A percentile compares a stretch with the other conserved stretches of the same genome.
Conservation (phyloP, 2,113 vertebrate genomes). For the Coryphaenoides rupestris region DNA sequence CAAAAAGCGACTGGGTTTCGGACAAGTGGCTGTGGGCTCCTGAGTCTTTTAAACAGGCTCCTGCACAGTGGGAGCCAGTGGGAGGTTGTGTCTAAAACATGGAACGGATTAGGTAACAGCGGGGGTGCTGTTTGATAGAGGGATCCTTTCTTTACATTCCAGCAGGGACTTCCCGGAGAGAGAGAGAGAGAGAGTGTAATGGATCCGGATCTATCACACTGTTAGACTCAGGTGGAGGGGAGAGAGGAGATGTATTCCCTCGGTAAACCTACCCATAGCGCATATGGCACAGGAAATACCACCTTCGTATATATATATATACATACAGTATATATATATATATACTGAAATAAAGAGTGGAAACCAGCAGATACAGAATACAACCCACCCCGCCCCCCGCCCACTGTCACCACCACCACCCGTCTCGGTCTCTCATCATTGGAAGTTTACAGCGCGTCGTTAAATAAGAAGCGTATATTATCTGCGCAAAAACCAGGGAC, state of each 20-base stretch:
- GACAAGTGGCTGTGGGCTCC: no score
- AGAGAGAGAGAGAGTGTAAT: slow-evolving; percentile 12
- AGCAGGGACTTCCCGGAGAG: background rate
- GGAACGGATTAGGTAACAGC: slow-evolving; percentile 28
- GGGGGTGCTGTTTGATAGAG: slow-evolving; percentile 13
- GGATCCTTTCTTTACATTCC: slow-evolving; percentile 10
- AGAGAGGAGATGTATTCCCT: slow-evolving; percentile 5
- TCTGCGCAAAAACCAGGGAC: no score
- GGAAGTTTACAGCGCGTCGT: no score
- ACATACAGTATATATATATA: no score
- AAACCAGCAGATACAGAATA: no score
- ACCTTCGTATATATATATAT: background rate
- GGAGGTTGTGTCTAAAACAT: slow-evolving; percentile 18
- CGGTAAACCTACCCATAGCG: slow-evolving; percentile 8
- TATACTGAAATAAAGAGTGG: no score
- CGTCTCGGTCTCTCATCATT: no score
- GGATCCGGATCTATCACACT: slow-evolving; percentile 18
- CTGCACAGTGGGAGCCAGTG: background rate
- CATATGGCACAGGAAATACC: background rate
- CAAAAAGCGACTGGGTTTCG: no score
- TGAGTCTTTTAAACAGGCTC: background rate
- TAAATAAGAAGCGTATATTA: no score
- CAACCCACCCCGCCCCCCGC: no score
- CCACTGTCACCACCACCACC: no score
- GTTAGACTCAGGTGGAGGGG: slow-evolving; percentile 28